A percentile compares a stretch with the other conserved stretches of the same genome.
Evolutionary conservation across 92 coral and sea anemone species (phyloP).

Genomic region (Parazoanthus atlanticus): DNA sequence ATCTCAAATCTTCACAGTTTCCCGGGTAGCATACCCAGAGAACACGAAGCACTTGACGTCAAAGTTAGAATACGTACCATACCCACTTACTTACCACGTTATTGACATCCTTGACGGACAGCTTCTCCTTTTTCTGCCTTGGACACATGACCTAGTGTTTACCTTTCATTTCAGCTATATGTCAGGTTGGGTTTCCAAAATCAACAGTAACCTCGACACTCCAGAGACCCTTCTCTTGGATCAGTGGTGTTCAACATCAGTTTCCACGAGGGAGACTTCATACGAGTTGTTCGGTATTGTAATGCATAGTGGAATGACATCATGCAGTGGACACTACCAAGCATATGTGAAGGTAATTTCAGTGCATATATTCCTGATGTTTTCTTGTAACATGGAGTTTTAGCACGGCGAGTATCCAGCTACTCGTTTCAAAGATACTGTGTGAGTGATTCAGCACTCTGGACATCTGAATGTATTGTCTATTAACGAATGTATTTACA

Average conservation of each 20-base stretch:
- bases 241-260: constrained; percentile 89
- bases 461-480: too few relatives aligned
- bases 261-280: constrained; percentile 38
- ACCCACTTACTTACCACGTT: not conserved
- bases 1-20: too few relatives aligned
- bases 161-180: constrained; percentile 25
- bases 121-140: not conserved
- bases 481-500: too few relatives aligned
- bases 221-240: constrained; percentile 81
- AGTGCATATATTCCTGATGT: too few relatives aligned
- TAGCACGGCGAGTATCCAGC: too few relatives aligned
- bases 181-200: constrained; percentile 80
- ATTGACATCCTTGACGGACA: not conserved
- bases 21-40: too few relatives aligned
- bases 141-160: not conserved
- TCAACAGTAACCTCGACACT: constrained; percentile 87
- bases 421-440: too few relatives aligned
- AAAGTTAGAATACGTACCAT: too few relatives aligned
- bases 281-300: constrained; percentile 95
- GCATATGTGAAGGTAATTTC: constrained; percentile 79
- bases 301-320: constrained; percentile 97
- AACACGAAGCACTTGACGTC: too few relatives aligned
- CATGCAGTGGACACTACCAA: constrained; percentile 98
- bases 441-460: too few relatives aligned
- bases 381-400: too few relatives aligned